These are phyloP conservation scores for Mnemiopsis leidyi DNA, from an alignment of 37 sponge, comb jelly and placozoan species.

Conservation along the genomic window DNA sequence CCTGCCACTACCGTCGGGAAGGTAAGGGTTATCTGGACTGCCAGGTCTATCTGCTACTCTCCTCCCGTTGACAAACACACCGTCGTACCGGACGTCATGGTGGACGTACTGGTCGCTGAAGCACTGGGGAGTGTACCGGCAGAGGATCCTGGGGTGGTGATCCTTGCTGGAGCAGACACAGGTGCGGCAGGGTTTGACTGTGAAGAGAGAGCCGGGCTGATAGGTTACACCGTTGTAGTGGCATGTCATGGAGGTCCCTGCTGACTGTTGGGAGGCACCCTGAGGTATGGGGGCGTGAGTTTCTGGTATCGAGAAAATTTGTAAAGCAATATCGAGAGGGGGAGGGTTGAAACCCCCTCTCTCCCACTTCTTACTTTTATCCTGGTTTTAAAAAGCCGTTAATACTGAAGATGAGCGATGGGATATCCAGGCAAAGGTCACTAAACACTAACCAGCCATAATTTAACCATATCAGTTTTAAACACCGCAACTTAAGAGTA, in stretches of 20 bases:
- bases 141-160: not conserved
- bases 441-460: no score
- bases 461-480: no score
- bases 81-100: not conserved
- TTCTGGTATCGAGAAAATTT: no score
- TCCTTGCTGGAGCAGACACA: not conserved
- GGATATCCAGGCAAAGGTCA: no score
- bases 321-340: no score
- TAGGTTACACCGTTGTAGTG: not conserved
- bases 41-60: not conserved
- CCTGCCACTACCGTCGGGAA: constrained; percentile 24
- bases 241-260: not conserved
- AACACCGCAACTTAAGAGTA: no score
- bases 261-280: not conserved
- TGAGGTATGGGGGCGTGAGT: not conserved
- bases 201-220: not conserved
- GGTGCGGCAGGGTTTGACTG: not conserved
- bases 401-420: no score
- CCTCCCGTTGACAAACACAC: not conserved
- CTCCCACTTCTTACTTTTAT: not conserved
- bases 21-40: not conserved
- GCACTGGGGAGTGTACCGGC: not conserved
- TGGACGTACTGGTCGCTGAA: not conserved
- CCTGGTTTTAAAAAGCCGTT: no score
- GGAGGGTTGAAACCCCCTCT: not conserved